Evolutionary conservation across 2,113 vertebrate genomes (phyloP).

Genomic region (Trematocara nigrifrons): DNA sequence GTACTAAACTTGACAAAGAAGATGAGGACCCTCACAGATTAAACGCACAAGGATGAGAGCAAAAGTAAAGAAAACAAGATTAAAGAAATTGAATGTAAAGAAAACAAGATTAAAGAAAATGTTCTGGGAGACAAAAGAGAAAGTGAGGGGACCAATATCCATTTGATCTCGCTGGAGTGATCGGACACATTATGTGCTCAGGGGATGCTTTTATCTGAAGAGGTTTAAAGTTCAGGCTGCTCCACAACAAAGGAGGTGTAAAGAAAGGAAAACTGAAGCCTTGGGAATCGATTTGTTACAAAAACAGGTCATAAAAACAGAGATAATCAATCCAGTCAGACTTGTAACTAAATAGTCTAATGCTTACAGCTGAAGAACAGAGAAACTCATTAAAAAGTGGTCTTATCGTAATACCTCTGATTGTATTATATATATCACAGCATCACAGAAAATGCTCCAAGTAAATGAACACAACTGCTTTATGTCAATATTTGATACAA

Average conservation of each 20-base stretch:
- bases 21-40: background rate
- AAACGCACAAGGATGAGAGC: background rate
- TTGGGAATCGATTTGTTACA: background rate
- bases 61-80: background rate
- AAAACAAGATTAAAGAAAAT: constrained; percentile 9
- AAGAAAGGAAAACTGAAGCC: background rate
- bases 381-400: background rate
- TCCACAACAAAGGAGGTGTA: background rate
- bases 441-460: background rate
- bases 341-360: background rate
- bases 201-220: background rate
- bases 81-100: background rate
- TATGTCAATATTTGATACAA: background rate
- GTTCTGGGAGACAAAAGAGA: background rate
- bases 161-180: background rate
- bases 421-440: background rate
- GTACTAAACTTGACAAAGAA: background rate
- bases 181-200: background rate
- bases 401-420: background rate
- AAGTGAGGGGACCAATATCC: background rate
- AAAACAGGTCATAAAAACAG: background rate
- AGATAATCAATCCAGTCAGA: background rate
- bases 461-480: background rate
- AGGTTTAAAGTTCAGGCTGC: background rate
- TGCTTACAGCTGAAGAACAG: background rate